Evolutionary conservation across 2,888 invertebrate species (phyloP).

Genomic region (Crematogaster levior): DNA sequence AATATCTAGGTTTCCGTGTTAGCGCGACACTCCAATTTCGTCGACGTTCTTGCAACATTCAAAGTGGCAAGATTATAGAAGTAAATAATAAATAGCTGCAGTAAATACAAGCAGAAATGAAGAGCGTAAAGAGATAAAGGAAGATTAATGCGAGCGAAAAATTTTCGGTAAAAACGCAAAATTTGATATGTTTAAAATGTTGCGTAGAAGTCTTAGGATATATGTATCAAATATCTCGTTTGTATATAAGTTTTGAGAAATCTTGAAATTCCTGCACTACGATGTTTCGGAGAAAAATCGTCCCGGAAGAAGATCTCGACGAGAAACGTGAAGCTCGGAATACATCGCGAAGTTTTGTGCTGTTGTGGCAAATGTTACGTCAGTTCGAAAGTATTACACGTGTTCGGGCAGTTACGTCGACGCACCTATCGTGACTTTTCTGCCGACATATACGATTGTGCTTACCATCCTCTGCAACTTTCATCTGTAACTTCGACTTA

Average conservation of each 20-base stretch:
- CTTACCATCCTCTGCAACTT: not conserved
- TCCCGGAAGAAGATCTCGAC: slow-evolving; percentile 6
- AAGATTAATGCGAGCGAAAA: not conserved
- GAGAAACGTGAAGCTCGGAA: slow-evolving; percentile 2
- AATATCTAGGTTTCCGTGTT: slow-evolving; percentile 45
- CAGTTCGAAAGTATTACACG: slow-evolving; percentile 25
- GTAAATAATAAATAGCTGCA: slow-evolving; percentile 30
- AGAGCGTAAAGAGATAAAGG: not conserved
- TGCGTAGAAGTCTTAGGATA: not conserved
- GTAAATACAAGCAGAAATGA: not conserved
- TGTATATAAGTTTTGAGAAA: slow-evolving; percentile 9
- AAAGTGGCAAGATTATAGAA: not conserved
- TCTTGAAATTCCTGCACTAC: not conserved
- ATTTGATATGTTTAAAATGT: slow-evolving; percentile 9
- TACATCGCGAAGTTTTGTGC: slow-evolving; percentile 27
- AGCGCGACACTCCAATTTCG: slow-evolving; percentile 21
- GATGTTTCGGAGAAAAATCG: not conserved
- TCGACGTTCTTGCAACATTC: slow-evolving; percentile 1
- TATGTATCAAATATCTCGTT: not conserved
- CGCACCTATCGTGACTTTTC: slow-evolving; percentile 16
- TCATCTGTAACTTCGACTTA: not conserved
- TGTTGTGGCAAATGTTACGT: slow-evolving; percentile 15
- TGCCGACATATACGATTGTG: not conserved
- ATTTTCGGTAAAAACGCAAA: not conserved
- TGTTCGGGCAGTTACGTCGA: slow-evolving; percentile 9